Conservation (phyloP, 2,797 vertebrate genomes). For the Pangasius sanitwongsei region DNA sequence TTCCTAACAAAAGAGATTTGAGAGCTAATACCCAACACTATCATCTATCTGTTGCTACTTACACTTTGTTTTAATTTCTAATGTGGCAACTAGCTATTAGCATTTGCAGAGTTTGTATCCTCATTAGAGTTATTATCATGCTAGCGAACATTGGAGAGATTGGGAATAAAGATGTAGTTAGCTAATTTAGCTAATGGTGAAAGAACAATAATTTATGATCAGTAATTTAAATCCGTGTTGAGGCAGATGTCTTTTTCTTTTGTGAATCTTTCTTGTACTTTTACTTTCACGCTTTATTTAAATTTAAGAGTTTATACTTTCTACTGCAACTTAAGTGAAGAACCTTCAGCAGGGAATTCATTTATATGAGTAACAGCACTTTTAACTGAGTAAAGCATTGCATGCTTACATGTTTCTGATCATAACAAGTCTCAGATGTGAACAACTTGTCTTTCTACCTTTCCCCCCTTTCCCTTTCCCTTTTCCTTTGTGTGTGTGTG, state of each 20-base stretch:
- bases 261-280: not conserved
- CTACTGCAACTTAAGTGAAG: not conserved
- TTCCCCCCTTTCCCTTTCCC: not conserved
- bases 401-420: not conserved
- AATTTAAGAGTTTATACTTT: not conserved
- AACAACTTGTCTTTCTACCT: not conserved
- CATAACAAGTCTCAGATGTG: slow-evolving; percentile 8
- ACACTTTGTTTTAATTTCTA: not conserved
- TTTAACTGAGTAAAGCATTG: not conserved
- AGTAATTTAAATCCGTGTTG: not conserved
- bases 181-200: not conserved
- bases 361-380: not conserved
- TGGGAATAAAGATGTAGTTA: not conserved
- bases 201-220: not conserved
- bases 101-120: not conserved
- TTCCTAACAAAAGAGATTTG: not conserved
- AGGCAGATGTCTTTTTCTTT: not conserved
- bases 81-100: not conserved
- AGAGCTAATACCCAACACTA: not conserved
- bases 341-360: not conserved
- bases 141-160: not conserved
- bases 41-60: not conserved
- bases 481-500: not conserved
- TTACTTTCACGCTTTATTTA: not conserved
- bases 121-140: not conserved